A percentile compares a stretch with the other conserved stretches of the same genome.
Conservation (phyloP, 2,797 vertebrate species). For the Chaetophractus vellerosus region DNA sequence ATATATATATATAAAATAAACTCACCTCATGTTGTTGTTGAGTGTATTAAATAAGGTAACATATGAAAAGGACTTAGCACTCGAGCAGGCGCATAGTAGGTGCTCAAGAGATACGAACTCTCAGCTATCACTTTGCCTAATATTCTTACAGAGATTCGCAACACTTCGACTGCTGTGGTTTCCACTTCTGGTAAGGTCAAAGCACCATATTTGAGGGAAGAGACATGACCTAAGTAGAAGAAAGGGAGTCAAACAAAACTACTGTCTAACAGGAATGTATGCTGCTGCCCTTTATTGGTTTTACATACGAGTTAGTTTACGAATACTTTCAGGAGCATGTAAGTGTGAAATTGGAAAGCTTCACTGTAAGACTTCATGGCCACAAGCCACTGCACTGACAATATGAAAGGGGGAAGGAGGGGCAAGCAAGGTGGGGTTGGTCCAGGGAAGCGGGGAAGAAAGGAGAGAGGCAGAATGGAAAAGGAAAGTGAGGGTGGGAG, state of each 20-base stretch:
- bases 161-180: neutral
- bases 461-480: neutral
- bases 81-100: rapidly evolving
- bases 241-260: slow-evolving; percentile 50
- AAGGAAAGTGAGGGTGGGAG: neutral
- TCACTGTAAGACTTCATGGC: neutral
- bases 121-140: neutral
- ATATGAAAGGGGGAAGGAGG: neutral
- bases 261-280: slow-evolving; percentile 32
- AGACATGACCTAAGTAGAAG: neutral
- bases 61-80: neutral
- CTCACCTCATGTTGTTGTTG: too few species aligned
- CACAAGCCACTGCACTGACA: slow-evolving; percentile 19
- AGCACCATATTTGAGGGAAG: slow-evolving; percentile 44
- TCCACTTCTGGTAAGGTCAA: slow-evolving; percentile 42
- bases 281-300: slow-evolving; percentile 76
- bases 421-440: neutral
- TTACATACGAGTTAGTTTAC: slow-evolving; percentile 78
- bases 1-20: too few species aligned
- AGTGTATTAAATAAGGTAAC: neutral
- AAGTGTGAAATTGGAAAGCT: slow-evolving; percentile 87
- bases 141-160: neutral
- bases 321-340: slow-evolving; percentile 77
- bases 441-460: neutral
- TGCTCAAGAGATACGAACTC: rapidly evolving